phyloP scores from a whole-genome alignment of 2,888 invertebrate species.

The Spisula solida region DNA sequence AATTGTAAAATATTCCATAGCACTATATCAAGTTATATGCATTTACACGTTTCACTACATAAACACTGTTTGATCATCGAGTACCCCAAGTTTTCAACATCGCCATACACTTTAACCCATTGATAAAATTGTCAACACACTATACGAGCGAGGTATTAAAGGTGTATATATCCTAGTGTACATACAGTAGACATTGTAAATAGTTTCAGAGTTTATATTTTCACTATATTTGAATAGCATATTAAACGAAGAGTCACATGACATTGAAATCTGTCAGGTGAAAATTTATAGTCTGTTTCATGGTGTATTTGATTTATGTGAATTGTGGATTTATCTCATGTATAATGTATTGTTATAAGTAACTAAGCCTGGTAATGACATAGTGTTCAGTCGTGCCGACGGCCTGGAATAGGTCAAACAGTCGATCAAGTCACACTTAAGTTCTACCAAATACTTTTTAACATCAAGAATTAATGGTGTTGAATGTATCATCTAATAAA shows the following conservation, averaged over 20 bases:
- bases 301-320: not conserved
- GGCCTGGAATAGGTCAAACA: not conserved
- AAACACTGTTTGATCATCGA: conserved; percentile 31
- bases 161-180: conserved; percentile 18
- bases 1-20: not conserved
- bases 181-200: conserved; percentile 49
- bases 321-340: not conserved
- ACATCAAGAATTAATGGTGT: too few relatives aligned
- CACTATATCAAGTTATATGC: not conserved
- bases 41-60: not conserved
- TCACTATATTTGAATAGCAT: conserved; percentile 61
- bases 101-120: conserved; percentile 31
- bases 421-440: too few relatives aligned
- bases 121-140: conserved; percentile 32
- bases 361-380: not conserved
- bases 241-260: conserved; percentile 52
- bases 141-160: not conserved
- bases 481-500: too few relatives aligned
- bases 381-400: not conserved
- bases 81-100: conserved; percentile 26
- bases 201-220: conserved; percentile 54
- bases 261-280: conserved; percentile 42
- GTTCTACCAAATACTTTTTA: too few relatives aligned
- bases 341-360: not conserved
- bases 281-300: conserved; percentile 63